Evolutionary conservation across 2,113 vertebrate species (phyloP).

Genomic region (Ellobius talpinus): DNA sequence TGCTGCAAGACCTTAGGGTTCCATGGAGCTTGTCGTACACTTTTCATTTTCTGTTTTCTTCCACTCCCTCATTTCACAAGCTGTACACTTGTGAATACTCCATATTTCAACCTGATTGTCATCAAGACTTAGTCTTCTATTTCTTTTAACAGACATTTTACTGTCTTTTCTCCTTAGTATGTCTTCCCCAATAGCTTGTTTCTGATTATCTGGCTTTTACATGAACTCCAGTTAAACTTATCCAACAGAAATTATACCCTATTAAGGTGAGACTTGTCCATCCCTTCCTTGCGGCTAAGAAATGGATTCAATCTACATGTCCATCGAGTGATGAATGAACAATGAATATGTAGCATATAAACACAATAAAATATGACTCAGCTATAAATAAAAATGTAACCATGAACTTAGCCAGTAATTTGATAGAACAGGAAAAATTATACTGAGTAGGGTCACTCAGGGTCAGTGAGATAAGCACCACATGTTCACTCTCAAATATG

Average conservation of each 20-base stretch:
- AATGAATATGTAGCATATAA: neutral
- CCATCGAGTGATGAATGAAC: neutral
- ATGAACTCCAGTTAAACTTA: neutral
- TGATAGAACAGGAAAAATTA: neutral
- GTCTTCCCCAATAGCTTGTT: neutral
- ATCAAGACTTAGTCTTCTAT: neutral
- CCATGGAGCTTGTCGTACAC: neutral
- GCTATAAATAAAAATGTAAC: neutral
- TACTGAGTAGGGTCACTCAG: neutral
- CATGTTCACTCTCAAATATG: neutral
- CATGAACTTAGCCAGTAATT: neutral
- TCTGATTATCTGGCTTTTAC: neutral
- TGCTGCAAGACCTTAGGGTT: neutral
- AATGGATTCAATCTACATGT: no score
- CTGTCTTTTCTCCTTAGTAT: neutral
- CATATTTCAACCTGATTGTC: neutral
- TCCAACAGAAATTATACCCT: neutral
- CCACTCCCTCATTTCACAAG: neutral
- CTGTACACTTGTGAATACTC: no score
- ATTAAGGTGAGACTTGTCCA: neutral
- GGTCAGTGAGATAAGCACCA: neutral
- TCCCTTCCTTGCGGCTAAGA: neutral
- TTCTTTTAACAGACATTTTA: neutral
- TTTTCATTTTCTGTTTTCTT: neutral
- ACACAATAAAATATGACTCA: neutral